phyloP scores from a whole-genome alignment of 1,140 invertebrate genomes.

The Bicyclus anynana region DNA sequence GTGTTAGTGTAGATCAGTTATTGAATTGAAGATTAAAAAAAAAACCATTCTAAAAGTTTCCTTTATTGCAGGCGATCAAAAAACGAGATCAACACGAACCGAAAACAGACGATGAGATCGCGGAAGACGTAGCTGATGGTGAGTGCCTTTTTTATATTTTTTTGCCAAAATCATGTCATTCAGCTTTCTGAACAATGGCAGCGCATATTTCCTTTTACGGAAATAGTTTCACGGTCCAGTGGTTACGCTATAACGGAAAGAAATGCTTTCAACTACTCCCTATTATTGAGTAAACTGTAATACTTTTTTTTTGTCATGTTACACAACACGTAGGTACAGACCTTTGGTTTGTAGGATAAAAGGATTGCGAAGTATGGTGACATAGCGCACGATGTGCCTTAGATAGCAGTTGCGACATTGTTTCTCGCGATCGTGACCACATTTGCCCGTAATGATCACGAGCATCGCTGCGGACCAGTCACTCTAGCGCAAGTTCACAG shows the following conservation, averaged over 20 bases:
- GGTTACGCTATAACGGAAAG: conserved; percentile 12
- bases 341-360: conserved; percentile 17
- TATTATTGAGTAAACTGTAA: not conserved
- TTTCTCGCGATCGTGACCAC: conserved; percentile 61
- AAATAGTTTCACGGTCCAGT: conserved; percentile 20
- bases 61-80: conserved; percentile 66
- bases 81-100: conserved; percentile 61
- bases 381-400: conserved; percentile 42
- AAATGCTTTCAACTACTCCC: conserved; percentile 9
- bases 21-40: too few species aligned
- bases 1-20: not conserved
- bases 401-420: conserved; percentile 56
- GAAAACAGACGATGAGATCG: conserved; percentile 60
- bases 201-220: conserved; percentile 10
- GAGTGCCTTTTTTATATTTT: conserved; percentile 37
- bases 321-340: conserved; percentile 11
- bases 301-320: not conserved
- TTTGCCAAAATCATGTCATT: not conserved
- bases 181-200: not conserved
- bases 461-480: conserved; percentile 25
- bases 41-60: not conserved
- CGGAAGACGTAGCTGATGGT: conserved; percentile 61
- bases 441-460: conserved; percentile 52
- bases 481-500: conserved; percentile 17
- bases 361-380: conserved; percentile 29